These are phyloP conservation scores for Sycophila sp. DNA, from an alignment of 1,140 invertebrate species.

Conservation along the genomic window DNA sequence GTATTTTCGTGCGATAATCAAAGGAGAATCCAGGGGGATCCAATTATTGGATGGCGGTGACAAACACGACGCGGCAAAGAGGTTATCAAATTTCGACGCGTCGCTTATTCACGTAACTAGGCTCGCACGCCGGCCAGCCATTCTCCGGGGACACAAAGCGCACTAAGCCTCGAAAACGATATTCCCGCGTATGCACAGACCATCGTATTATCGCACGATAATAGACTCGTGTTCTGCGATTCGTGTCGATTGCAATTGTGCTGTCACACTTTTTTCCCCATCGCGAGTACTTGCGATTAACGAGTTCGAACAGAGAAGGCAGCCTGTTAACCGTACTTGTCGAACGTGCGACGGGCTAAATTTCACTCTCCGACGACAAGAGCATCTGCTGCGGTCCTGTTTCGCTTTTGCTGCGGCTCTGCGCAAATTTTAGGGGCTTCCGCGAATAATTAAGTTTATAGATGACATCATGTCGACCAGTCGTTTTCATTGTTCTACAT, in stretches of 20 bases:
- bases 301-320: too few relatives aligned
- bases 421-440: too few relatives aligned
- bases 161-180: background rate
- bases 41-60: conserved; percentile 17
- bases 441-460: too few relatives aligned
- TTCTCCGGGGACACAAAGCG: background rate
- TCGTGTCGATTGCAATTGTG: background rate
- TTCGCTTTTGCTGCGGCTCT: too few relatives aligned
- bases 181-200: background rate
- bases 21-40: background rate
- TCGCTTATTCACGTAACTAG: background rate
- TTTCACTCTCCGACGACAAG: too few relatives aligned
- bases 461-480: too few relatives aligned
- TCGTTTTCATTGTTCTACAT: too few relatives aligned
- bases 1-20: background rate
- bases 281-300: too few relatives aligned
- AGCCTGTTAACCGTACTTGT: too few relatives aligned
- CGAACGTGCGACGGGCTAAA: too few relatives aligned
- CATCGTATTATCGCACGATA: conserved; percentile 8
- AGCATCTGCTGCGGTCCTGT: too few relatives aligned
- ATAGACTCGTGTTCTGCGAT: background rate
- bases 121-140: background rate
- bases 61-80: background rate
- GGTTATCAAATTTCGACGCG: conserved; percentile 7
- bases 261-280: background rate